These are phyloP conservation scores for Malaclemys terrapin DNA, from an alignment of 2,113 vertebrate species.

Conservation along the genomic window DNA sequence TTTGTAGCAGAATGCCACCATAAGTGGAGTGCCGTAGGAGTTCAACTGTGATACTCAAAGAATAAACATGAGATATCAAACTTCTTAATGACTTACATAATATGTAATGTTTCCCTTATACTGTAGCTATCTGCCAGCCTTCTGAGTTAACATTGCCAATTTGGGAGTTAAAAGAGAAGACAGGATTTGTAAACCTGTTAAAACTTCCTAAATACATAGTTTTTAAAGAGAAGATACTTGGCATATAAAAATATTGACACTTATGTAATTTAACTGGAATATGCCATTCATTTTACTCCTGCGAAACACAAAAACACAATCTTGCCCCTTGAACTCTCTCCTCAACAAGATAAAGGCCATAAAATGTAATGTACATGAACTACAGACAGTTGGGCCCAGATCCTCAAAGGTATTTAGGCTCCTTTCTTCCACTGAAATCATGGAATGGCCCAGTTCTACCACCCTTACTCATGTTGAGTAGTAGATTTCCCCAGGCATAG, in stretches of 20 bases:
- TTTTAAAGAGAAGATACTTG: not conserved
- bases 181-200: not conserved
- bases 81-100: not conserved
- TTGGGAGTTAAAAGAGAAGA: not conserved
- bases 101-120: not conserved
- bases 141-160: not conserved
- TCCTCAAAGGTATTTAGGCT: not conserved
- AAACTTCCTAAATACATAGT: not conserved
- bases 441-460: not conserved
- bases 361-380: not conserved
- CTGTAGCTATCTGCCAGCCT: not conserved
- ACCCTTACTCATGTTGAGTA: not conserved
- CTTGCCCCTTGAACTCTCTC: not conserved
- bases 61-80: not conserved
- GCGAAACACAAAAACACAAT: not conserved
- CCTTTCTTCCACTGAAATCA: not conserved
- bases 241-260: not conserved
- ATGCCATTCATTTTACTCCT: not conserved
- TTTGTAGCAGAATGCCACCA: not conserved
- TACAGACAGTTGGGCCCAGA: not conserved
- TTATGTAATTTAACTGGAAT: not conserved
- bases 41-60: not conserved
- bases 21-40: not conserved
- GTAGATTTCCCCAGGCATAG: not conserved
- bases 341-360: not conserved